Conservation (phyloP, 2,797 vertebrate genomes). For the Galaxias olidus region DNA sequence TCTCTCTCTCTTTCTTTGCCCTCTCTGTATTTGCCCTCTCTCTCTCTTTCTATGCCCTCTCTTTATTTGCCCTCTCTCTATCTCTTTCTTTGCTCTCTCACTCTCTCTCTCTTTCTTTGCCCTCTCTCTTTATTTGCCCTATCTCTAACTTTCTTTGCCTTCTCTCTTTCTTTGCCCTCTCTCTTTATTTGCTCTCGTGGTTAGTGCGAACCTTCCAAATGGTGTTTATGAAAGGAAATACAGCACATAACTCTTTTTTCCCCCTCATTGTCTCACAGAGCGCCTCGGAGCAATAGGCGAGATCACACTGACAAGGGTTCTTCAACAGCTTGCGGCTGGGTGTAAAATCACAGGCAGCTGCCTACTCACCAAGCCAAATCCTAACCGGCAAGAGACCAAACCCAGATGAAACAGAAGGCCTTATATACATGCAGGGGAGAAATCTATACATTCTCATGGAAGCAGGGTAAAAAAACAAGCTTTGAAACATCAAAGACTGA, state of each 20-base stretch:
- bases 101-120: not conserved
- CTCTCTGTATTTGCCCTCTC: no score
- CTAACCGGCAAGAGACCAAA: constrained; percentile 35
- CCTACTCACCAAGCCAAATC: constrained; percentile 47
- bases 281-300: constrained; percentile 42
- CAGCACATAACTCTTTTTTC: constrained; percentile 26
- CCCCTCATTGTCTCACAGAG: constrained; percentile 29
- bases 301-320: constrained; percentile 41
- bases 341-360: constrained; percentile 39
- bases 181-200: not conserved
- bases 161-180: not conserved
- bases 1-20: not conserved
- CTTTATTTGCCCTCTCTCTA: no score
- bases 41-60: no score
- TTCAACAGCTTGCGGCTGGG: constrained; percentile 7
- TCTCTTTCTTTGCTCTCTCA: no score
- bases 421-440: constrained; percentile 29
- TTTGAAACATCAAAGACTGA: constrained; percentile 45
- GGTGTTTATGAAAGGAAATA: constrained; percentile 45
- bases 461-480: constrained; percentile 25
- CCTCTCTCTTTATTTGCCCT: not conserved
- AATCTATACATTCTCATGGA: constrained; percentile 20
- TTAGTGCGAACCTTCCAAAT: constrained; percentile 15
- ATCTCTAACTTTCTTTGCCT: no score
- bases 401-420: constrained; percentile 31